A percentile compares a stretch with the other conserved stretches of the same genome.
phyloP scores from a whole-genome alignment of 37 sponge, comb jelly and placozoan species.

The Halichondria panicea region DNA sequence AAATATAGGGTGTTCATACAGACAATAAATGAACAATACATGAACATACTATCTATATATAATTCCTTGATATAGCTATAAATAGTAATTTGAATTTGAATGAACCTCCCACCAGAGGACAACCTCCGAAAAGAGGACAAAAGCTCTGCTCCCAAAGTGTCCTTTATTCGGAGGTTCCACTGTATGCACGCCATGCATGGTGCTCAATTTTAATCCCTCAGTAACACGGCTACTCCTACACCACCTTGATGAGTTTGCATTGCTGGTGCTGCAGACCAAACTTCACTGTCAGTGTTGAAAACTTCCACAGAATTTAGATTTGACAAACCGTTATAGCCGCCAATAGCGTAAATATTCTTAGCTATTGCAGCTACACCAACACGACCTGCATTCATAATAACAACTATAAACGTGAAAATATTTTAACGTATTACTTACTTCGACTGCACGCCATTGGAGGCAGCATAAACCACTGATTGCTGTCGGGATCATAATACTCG shows the following conservation, averaged over 20 bases:
- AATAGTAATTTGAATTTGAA: too few relatives aligned
- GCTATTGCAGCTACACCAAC: conserved; percentile 51
- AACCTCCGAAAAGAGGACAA: too few relatives aligned
- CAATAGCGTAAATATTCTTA: conserved; percentile 61
- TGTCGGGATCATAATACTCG: conserved; percentile 41
- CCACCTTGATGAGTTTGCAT: conserved; percentile 62
- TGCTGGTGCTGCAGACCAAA: conserved; percentile 40
- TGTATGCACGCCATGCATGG: too few relatives aligned
- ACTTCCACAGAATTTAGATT: conserved; percentile 66
- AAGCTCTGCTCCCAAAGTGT: too few relatives aligned
- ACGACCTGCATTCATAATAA: conserved; percentile 34
- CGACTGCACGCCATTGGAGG: conserved; percentile 38
- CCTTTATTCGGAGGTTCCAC: too few relatives aligned
- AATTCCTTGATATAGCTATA: too few relatives aligned
- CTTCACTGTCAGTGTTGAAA: conserved; percentile 29
- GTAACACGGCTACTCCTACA: conserved; percentile 59
- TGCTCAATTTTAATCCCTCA: conserved; percentile 15
- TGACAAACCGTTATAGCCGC: conserved; percentile 64
- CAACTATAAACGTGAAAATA: not conserved
- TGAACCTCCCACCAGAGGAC: too few relatives aligned
- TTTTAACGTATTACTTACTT: conserved; percentile 22
- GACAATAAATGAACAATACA: too few relatives aligned
- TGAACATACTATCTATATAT: too few relatives aligned
- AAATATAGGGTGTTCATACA: too few relatives aligned
- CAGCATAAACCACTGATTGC: conserved; percentile 28